Evolutionary conservation across 2,113 vertebrate species (phyloP), one percentile per base, ranked within the genome.

Genomic region (Marmota flaviventris): DNA sequence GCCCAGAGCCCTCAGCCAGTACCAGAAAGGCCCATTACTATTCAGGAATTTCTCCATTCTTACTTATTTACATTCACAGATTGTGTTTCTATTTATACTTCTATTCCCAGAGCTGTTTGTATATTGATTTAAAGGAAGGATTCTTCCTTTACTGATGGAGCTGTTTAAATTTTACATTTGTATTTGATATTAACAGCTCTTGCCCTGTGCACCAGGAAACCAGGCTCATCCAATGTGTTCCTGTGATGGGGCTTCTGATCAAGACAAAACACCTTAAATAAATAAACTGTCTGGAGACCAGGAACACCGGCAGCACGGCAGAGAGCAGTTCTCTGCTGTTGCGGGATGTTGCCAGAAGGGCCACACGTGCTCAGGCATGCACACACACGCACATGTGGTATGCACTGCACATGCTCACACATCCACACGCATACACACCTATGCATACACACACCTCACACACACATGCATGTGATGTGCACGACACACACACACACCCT

Each of bases 281-380:
- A 89, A 70, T 87, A 42, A 89, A 14, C 16, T 0, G 22, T 34
- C 87, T 73, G 7, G 92, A 91, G 87, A 63, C 29, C 3, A 37
- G 83, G n/a, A 56, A 56, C 20, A 7, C 11, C 13, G 0, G 70
- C 10, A 20, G 8, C 4, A 3, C 0, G 0, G 37, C 0, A 2
- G 56, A 8, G 32, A 24, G 27, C 0, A 16, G 14, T 69, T 88
- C 29, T 72, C 45, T 79, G 51, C 25, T 39, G 0, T 37, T 12
- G 53, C 10, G 22, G 61, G 29, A 37, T 16, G 16, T 4, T 17
- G 8, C 29, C 53, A 53, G 32, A 45, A 53, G n/a, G 3, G 20
- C 4, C 34, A 2, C 39, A 37, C 1, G 6, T 1, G 4, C 5
- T 24, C 20, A 32, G 13, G 4, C 29, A 51, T 4, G 34, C 6